Evolutionary conservation across 1,140 invertebrate species (phyloP), one percentile per base, ranked within the genome.

Genomic region (Venturia canescens): DNA sequence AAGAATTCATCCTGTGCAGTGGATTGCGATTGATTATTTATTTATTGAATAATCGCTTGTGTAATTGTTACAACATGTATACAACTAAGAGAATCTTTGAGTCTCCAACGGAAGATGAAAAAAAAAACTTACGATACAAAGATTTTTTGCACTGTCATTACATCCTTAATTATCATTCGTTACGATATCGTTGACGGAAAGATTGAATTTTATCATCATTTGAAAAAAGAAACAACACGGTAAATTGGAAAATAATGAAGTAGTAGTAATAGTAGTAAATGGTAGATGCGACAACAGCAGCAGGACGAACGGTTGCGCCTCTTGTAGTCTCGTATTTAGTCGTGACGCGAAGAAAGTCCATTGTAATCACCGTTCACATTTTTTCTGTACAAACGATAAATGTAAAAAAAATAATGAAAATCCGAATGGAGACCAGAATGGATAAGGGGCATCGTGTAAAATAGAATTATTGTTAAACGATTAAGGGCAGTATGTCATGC

Each of bases 281-380:
- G 53, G 53, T 57, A 57, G 53, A 15, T 16, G 50, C 50, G n/a
- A 16, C 27, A 60, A 16, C 18, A 26, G 72, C 50, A 53, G 50
- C 50, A 53, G 16, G 4, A n/a, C 1, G 1, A 53, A 13, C 29
- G 11, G 50, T 60, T 29, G 53, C 29, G 50, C 13, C 1, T 53
- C 72, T 29, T 29, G 18, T 76, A 26, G 18, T 60, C 29, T 34
- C 18, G 29, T 60, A 21, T 16, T 76, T 38, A 76, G 63, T 78
- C 81, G 53, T 80, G 50, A 66, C 75, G 71, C 18, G 78, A 79
- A 53, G 72, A 77, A 23, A 50, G 76, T 38, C 77, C 80, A 53
- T 81, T 81, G 53, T 69, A 80, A 67, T 83, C 82, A 74, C 80
- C 78, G 53, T 83, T 83, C 4, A 83, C 60, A 50, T 78, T 48